Base-by-base conservation (phyloP, 1,140 invertebrate species). In the Drosophila hydei region DNA sequence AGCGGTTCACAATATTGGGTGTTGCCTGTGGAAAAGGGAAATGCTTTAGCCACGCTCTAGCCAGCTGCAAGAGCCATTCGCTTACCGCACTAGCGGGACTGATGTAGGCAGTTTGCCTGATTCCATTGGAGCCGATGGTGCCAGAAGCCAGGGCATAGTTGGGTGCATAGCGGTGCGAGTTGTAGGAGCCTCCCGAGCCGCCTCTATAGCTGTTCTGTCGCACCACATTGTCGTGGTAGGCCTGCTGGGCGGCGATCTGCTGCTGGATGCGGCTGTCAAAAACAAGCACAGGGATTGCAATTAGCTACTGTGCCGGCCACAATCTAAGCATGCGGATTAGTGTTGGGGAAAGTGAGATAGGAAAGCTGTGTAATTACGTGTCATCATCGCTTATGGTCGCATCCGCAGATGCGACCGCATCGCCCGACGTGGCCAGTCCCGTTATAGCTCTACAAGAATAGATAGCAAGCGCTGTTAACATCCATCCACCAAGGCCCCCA, bases 1-100 rank as follows among this genome's bases (percentile, higher is more conserved):
- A 88, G 5, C 94, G 92, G 3, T 93, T 94, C 38, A 93, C 92
- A 42, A 95, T 92, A 54, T 94, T 95, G 8, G 94, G 94, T 18
- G 73, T 72, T 36, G 79, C 92, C 95, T 95, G 80, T 12, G 92
- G 70, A 19, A 25, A 11, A 47, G 7, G 38, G 43, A 30, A 45
- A 12, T 3, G 30, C 9, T 33, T 11, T 8, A 33, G 6, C 11
- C 16, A 16, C 7, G 6, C 2, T 14, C 7, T 8, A 16, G 33
- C 43, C 16, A 47, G 0, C 40, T 47, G 12, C 7, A 4, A 0
- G 16, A 21, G 16, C 3, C 7, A 33, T 45, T 30, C n/a, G 3
- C 92, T 92, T 92, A 94, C 94, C 33, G 92, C 92, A 91, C 94
- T 94, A 65, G 90, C 83, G 2, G 94, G 94, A 73, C 87, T 93